Percentiles rank a stretch among this genome's conserved stretches.
These are phyloP conservation scores for Dinocampus coccinellae DNA, from an alignment of 2,888 invertebrate species.

Conservation along the genomic window DNA sequence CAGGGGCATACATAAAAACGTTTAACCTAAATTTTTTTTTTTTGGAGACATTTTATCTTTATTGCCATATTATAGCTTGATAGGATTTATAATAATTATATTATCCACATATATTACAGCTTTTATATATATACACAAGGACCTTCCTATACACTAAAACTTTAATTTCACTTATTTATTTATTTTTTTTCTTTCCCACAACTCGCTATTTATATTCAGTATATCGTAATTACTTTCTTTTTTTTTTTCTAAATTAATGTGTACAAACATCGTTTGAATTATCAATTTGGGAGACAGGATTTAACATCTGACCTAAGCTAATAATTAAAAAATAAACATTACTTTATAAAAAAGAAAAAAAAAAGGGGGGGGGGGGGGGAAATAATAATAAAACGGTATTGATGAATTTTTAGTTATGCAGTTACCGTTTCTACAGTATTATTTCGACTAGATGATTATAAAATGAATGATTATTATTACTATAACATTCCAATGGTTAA, in stretches of 20 bases:
- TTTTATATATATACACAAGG: constrained; percentile 63
- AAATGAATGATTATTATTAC: constrained; percentile 24
- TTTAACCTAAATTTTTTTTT: constrained; percentile 51
- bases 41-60: constrained; percentile 62
- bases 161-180: constrained; percentile 55
- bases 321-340: constrained; percentile 41
- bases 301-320: constrained; percentile 47
- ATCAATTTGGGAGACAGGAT: constrained; percentile 49
- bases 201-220: constrained; percentile 16
- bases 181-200: constrained; percentile 1
- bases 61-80: constrained; percentile 61
- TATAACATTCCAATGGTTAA: constrained; percentile 35
- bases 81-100: constrained; percentile 60
- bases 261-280: constrained; percentile 49
- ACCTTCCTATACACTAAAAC: constrained; percentile 60
- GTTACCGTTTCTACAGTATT: constrained; percentile 50
- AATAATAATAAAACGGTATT: no score
- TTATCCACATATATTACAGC: constrained; percentile 69
- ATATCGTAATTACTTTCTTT: constrained; percentile 34
- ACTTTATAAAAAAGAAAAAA: background rate
- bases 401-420: constrained; percentile 35
- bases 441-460: constrained; percentile 55
- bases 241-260: constrained; percentile 49
- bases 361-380: no score
- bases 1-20: constrained; percentile 45